phyloP scores from a whole-genome alignment of 1,140 invertebrate genomes.

The Tetramorium simillimum region DNA sequence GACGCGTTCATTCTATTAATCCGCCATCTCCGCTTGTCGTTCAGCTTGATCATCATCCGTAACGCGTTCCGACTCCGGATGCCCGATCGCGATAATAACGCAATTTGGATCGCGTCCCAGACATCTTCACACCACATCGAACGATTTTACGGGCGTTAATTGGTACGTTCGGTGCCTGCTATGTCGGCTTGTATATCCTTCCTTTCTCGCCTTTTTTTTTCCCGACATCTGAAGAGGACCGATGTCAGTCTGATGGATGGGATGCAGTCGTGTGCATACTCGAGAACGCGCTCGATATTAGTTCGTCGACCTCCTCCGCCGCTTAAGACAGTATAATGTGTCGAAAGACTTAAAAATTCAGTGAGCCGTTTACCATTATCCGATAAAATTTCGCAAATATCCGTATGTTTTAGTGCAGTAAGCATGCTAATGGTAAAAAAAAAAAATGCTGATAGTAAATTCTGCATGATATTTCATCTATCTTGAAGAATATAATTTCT shows the following conservation, averaged over 20 bases:
- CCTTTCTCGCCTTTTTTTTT: conserved; percentile 7
- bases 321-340: conserved; percentile 21
- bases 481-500: not conserved
- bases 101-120: conserved; percentile 49
- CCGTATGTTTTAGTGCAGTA: not conserved
- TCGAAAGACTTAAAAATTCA: conserved; percentile 27
- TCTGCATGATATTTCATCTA: not conserved
- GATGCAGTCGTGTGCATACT: conserved; percentile 58
- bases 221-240: conserved; percentile 26
- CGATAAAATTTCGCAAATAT: conserved; percentile 13
- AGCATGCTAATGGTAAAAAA: not conserved
- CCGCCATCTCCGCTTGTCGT: conserved; percentile 52
- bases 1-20: conserved; percentile 51
- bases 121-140: conserved; percentile 54
- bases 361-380: not conserved
- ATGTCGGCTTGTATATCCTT: conserved; percentile 55
- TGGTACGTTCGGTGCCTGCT: conserved; percentile 16
- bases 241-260: conserved; percentile 69
- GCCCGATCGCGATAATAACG: conserved; percentile 37
- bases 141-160: conserved; percentile 71
- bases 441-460: not conserved
- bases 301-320: conserved; percentile 74
- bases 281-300: conserved; percentile 65
- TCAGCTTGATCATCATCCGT: conserved; percentile 40
- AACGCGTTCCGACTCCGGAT: conserved; percentile 52